Conservation (phyloP, 2,888 invertebrate genomes). For the Spodoptera exigua region DNA sequence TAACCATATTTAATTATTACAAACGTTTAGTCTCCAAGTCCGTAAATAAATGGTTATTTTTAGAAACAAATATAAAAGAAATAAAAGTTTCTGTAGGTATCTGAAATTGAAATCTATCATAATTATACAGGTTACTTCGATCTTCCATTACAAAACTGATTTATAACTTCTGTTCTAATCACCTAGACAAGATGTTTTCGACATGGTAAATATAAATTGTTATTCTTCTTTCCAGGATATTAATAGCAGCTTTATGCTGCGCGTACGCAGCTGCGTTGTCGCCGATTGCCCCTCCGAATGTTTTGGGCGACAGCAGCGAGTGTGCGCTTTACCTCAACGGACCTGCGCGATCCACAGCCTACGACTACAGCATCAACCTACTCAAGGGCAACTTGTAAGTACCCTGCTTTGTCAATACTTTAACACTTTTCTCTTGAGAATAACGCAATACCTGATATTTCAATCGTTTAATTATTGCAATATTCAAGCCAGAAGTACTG, state of each 20-base stretch:
- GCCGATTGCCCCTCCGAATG: conserved; percentile 65
- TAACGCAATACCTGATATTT: conserved; percentile 20
- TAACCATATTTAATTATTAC: too few species aligned
- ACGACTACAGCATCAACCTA: conserved; percentile 95
- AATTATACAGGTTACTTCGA: too few species aligned
- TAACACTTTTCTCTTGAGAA: conserved; percentile 5
- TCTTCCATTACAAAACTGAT: too few species aligned
- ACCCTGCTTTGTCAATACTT: conserved; percentile 34
- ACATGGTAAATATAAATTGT: too few species aligned
- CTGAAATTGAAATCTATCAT: too few species aligned
- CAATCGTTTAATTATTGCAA: conserved; percentile 5
- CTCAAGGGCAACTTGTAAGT: conserved; percentile 95
- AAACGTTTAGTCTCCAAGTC: too few species aligned
- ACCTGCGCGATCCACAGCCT: conserved; percentile 94
- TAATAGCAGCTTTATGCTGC: conserved; percentile 78
- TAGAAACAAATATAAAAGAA: too few species aligned
- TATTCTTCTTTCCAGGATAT: conserved; percentile 71
- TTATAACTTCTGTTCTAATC: too few species aligned
- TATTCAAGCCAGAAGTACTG: too few species aligned
- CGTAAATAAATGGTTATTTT: too few species aligned
- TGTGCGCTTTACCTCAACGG: conserved; percentile 94
- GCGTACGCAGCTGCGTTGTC: conserved; percentile 70
- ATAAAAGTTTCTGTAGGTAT: too few species aligned
- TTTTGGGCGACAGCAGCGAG: conserved; percentile 86
- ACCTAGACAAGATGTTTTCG: too few species aligned